These are phyloP conservation scores for Lampris incognitus DNA, from an alignment of 2,113 vertebrate species.

Conservation along the genomic window DNA sequence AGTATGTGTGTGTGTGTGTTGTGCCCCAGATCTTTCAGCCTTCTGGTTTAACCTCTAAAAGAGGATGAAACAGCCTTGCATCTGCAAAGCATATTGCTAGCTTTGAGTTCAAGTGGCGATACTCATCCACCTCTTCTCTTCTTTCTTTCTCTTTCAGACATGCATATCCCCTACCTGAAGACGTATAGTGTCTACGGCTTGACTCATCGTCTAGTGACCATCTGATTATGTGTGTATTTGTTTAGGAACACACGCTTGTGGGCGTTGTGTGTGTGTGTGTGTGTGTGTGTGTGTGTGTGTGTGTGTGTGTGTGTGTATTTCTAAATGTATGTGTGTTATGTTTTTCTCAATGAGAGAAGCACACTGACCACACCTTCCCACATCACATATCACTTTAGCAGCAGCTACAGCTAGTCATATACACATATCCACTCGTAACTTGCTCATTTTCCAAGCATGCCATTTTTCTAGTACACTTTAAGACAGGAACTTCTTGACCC, in stretches of 20 bases:
- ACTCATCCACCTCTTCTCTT: neutral
- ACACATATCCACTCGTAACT: neutral
- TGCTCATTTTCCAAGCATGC: neutral
- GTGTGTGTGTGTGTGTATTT: slow-evolving; percentile 29
- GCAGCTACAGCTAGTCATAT: slow-evolving; percentile 9
- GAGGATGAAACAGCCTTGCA: neutral
- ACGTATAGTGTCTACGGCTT: slow-evolving; percentile 64
- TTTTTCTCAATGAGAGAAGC: slow-evolving; percentile 37
- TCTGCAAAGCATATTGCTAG: slow-evolving; percentile 2
- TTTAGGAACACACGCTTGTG: neutral
- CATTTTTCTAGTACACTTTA: slow-evolving; percentile 22
- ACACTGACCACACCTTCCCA: neutral
- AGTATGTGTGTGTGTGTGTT: neutral
- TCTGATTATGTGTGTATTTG: slow-evolving; percentile 27
- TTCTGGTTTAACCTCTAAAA: slow-evolving; percentile 14
- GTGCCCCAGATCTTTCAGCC: slow-evolving; percentile 24
- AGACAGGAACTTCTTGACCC: neutral
- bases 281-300: slow-evolving; percentile 18
- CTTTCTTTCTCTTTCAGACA: slow-evolving; percentile 58
- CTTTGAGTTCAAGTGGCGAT: slow-evolving; percentile 1
- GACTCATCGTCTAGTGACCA: slow-evolving; percentile 28
- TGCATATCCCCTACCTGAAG: slow-evolving; percentile 52
- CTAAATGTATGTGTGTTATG: slow-evolving; percentile 22
- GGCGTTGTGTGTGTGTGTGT: slow-evolving; percentile 25
- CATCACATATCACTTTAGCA: slow-evolving; percentile 5